Percentiles rank a stretch among this genome's conserved stretches.
phyloP scores from a whole-genome alignment of 2,888 invertebrate species.

The Oasisia sp. region DNA sequence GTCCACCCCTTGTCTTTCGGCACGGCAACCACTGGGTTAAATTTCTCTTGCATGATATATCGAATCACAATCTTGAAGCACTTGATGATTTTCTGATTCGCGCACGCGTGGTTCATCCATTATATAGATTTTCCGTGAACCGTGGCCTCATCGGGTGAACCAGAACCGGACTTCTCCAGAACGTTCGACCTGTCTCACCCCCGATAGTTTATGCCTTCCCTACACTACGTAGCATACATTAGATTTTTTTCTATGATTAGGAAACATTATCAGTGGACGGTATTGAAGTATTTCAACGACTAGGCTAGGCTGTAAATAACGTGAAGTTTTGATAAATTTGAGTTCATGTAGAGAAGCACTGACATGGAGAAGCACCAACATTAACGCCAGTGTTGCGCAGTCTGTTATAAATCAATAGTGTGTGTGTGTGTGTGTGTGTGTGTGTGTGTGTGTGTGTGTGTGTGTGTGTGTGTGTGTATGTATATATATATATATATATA shows the following conservation, averaged over 20 bases:
- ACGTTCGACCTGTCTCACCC: neutral
- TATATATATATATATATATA: too few species aligned
- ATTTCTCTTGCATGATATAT: neutral
- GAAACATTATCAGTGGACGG: too few species aligned
- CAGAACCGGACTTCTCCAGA: neutral
- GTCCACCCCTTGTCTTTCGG: slow-evolving; percentile 34
- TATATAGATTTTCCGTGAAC: neutral
- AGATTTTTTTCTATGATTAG: too few species aligned
- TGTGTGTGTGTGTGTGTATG: too few species aligned
- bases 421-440: too few species aligned
- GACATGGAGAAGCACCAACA: neutral
- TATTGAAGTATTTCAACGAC: too few species aligned
- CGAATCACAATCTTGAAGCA: neutral
- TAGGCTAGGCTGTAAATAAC: too few species aligned
- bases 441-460: too few species aligned
- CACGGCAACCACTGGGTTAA: neutral
- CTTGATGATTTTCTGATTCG: neutral
- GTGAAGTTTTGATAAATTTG: neutral
- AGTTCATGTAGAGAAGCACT: neutral
- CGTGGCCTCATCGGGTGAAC: neutral
- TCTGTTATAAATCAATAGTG: neutral
- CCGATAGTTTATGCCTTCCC: neutral
- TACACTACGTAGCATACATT: neutral
- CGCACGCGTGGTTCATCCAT: neutral
- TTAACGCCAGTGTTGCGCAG: neutral